phyloP scores from a whole-genome alignment of 35 echinoderm and acorn worm genomes.

The Diadema setosum region DNA sequence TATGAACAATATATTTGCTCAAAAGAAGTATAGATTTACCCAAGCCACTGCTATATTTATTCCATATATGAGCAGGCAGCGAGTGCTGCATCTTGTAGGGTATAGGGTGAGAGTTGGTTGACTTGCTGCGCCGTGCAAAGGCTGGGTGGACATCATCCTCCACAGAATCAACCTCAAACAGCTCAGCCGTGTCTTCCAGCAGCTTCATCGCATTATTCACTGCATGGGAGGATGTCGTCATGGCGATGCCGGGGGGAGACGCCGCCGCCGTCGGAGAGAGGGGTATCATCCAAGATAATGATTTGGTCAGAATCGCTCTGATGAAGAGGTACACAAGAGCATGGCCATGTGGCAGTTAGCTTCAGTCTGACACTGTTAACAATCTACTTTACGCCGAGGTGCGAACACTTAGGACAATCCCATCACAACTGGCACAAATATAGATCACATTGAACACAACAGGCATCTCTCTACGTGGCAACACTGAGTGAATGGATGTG shows the following conservation, averaged over 20 bases:
- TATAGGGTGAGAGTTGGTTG: neutral
- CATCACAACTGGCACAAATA: neutral
- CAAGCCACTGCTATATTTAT: slow-evolving; percentile 28
- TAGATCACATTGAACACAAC: neutral
- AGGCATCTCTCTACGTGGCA: neutral
- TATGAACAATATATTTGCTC: too few species aligned
- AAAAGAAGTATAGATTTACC: slow-evolving; percentile 26
- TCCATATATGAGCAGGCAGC: neutral
- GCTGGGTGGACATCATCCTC: slow-evolving; percentile 24
- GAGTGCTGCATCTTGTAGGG: neutral
- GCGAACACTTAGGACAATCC: neutral
- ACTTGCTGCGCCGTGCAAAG: neutral
- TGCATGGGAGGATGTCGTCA: neutral
- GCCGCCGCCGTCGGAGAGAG: too few species aligned
- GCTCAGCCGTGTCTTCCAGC: slow-evolving; percentile 41
- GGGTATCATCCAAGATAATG: neutral
- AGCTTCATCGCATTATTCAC: slow-evolving; percentile 2
- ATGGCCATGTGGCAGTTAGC: neutral
- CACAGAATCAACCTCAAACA: slow-evolving; percentile 54
- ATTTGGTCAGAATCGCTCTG: neutral
- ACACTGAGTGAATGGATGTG: neutral
- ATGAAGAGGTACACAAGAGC: neutral
- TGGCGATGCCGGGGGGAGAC: neutral
- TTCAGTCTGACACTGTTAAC: neutral
- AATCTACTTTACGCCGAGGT: too few species aligned